Evolutionary conservation across 2,888 invertebrate genomes (phyloP).

Genomic region (Sisyra terminalis): DNA sequence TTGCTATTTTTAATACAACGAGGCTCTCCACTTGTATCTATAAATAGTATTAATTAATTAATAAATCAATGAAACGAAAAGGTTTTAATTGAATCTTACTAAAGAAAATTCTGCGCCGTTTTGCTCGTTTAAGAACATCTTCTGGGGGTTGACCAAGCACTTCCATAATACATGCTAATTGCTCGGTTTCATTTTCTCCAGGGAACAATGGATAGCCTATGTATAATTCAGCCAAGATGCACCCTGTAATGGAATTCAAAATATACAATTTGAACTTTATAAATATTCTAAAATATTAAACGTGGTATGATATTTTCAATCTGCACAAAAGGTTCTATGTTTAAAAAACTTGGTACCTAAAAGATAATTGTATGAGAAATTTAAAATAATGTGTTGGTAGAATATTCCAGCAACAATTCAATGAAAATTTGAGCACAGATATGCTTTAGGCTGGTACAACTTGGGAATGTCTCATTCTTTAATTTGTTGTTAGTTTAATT

Average conservation of each 20-base stretch:
- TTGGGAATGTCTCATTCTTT: too few relatives aligned
- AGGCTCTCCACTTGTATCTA: slow-evolving; percentile 82
- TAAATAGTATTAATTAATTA: slow-evolving; percentile 12
- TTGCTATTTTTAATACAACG: slow-evolving; percentile 86
- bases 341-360: too few relatives aligned
- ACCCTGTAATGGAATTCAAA: too few relatives aligned
- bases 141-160: slow-evolving; percentile 81
- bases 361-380: too few relatives aligned
- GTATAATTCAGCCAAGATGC: slow-evolving; percentile 89
- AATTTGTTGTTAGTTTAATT: too few relatives aligned
- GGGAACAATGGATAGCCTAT: slow-evolving; percentile 93
- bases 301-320: neutral
- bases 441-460: too few relatives aligned
- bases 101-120: slow-evolving; percentile 72
- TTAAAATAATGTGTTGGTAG: too few relatives aligned
- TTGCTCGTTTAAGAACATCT: slow-evolving; percentile 68
- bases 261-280: neutral
- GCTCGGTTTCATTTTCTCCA: slow-evolving; percentile 93
- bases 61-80: neutral
- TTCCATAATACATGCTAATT: slow-evolving; percentile 95
- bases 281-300: neutral
- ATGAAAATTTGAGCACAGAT: too few relatives aligned
- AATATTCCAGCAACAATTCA: too few relatives aligned
- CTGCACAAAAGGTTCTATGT: too few relatives aligned
- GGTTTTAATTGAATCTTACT: slow-evolving; percentile 33